These are phyloP conservation scores for Falco punctatus DNA, from an alignment of 2,113 vertebrate genomes.

Conservation along the genomic window DNA sequence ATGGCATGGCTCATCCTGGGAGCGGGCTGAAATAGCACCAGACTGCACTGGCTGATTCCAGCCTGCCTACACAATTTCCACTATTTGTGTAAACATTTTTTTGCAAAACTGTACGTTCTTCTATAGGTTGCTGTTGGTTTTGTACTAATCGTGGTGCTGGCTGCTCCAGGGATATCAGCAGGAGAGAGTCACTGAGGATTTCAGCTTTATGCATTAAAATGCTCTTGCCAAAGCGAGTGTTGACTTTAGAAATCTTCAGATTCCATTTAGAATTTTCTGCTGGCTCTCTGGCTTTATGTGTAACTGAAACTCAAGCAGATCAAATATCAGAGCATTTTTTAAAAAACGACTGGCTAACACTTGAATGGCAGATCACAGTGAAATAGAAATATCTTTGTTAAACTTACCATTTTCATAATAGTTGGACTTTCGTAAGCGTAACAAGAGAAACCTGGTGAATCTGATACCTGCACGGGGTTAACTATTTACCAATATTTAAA, in stretches of 20 bases:
- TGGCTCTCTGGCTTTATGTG: constrained; percentile 24
- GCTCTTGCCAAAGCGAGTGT: constrained; percentile 40
- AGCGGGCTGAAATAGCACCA: neutral
- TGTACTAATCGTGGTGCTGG: neutral
- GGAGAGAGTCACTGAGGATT: constrained; percentile 18
- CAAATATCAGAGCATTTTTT: constrained; percentile 45
- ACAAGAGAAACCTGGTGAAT: neutral
- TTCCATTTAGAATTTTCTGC: constrained; percentile 58
- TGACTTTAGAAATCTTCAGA: constrained; percentile 66
- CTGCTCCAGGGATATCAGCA: constrained; percentile 4
- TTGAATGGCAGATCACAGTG: constrained; percentile 40
- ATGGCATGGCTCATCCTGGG: neutral
- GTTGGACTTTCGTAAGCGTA: neutral
- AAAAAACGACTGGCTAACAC: neutral
- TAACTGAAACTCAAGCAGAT: constrained; percentile 46
- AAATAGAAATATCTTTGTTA: constrained; percentile 44
- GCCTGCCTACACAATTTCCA: neutral
- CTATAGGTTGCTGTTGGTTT: neutral
- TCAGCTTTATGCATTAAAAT: constrained; percentile 37
- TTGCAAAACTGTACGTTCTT: neutral
- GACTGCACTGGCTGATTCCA: neutral
- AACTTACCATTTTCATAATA: constrained; percentile 15
- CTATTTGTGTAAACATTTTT: neutral
- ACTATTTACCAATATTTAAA: neutral
- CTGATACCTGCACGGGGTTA: neutral